Evolutionary conservation across 1,140 invertebrate genomes (phyloP).

Genomic region (Atta colombica): DNA sequence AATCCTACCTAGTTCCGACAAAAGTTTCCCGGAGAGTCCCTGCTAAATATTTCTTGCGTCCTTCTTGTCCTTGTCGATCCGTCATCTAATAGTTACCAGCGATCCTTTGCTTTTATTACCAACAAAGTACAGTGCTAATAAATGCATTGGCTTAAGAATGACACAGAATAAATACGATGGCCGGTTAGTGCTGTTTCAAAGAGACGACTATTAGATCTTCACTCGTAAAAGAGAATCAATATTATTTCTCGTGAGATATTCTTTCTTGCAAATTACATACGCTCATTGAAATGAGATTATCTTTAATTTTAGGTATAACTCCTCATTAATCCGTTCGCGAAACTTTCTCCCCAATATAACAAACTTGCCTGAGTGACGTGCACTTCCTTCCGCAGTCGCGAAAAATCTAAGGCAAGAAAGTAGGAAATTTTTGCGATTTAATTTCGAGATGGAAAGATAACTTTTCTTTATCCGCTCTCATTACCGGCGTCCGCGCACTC

Average conservation of each 20-base stretch:
- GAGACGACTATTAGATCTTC: not conserved
- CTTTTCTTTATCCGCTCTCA: conserved; percentile 60
- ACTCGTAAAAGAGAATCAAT: not conserved
- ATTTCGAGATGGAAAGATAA: conserved; percentile 62
- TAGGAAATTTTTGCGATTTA: conserved; percentile 55
- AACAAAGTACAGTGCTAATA: not conserved
- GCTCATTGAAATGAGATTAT: conserved; percentile 37
- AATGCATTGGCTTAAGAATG: not conserved
- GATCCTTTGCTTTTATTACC: conserved; percentile 8
- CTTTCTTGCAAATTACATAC: not conserved
- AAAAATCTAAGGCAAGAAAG: conserved; percentile 47
- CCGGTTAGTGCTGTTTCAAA: not conserved
- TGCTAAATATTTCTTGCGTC: conserved; percentile 60
- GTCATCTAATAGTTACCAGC: conserved; percentile 13
- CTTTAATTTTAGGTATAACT: conserved; percentile 14
- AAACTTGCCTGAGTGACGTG: conserved; percentile 50
- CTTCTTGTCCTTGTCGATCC: not conserved
- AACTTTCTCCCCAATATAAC: conserved; percentile 49
- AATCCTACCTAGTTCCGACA: conserved; percentile 65
- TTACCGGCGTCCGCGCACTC: conserved; percentile 44
- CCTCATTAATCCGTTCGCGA: conserved; percentile 47
- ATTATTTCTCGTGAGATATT: conserved; percentile 2
- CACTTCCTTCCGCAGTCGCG: conserved; percentile 39
- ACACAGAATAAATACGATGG: not conserved
- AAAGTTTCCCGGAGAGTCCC: conserved; percentile 71